A percentile compares a stretch with the other conserved stretches of the same genome.
Evolutionary conservation across 2,113 vertebrate genomes (phyloP).

Genomic region (Seriola quinqueradiata): DNA sequence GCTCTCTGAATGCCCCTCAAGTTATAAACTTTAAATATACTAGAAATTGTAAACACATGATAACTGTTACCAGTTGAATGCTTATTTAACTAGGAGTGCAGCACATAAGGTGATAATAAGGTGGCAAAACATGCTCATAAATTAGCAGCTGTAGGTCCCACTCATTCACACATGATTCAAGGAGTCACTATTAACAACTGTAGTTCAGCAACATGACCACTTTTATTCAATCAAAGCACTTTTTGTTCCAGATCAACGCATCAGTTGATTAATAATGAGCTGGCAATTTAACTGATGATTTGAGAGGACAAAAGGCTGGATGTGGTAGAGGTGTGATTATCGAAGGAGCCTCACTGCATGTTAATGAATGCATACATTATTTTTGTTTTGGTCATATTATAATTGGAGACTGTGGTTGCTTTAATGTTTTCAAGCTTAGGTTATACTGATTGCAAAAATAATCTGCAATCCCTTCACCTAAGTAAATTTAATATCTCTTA

Average conservation of each 20-base stretch:
- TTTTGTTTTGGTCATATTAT: neutral
- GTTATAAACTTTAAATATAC: neutral
- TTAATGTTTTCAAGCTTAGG: neutral
- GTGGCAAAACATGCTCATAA: conserved; percentile 41
- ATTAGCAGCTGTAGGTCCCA: conserved; percentile 39
- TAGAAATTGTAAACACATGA: conserved; percentile 8
- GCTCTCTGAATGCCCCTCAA: no score
- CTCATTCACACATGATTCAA: conserved; percentile 9
- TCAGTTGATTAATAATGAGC: conserved; percentile 31
- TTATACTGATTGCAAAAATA: conserved; percentile 7
- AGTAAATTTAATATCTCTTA: no score
- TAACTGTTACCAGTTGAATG: neutral
- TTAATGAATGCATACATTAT: conserved; percentile 38
- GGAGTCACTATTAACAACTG: neutral
- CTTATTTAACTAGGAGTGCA: neutral
- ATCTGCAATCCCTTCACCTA: no score
- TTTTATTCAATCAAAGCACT: conserved; percentile 3
- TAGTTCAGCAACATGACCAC: neutral
- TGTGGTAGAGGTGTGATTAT: conserved; percentile 7
- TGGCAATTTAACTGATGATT: conserved; percentile 25
- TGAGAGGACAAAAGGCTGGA: conserved; percentile 27
- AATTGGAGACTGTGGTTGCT: neutral
- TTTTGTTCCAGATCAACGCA: conserved; percentile 39
- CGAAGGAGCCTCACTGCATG: conserved; percentile 15
- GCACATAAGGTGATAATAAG: neutral